Conservation (phyloP, 2,797 vertebrate genomes). For the Merluccius polli region DNA sequence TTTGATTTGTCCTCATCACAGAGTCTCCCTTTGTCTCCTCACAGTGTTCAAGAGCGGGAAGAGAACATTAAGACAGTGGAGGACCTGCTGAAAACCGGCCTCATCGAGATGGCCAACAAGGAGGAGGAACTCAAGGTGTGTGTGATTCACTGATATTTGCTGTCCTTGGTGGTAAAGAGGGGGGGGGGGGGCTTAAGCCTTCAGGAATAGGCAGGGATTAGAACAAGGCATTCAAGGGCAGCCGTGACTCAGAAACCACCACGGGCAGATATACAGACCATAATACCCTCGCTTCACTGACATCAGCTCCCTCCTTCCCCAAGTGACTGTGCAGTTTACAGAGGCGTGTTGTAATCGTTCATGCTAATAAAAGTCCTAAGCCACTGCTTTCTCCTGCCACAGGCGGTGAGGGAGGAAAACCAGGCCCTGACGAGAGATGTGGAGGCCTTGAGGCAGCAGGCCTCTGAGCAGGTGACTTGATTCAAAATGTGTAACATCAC, state of each 20-base stretch:
- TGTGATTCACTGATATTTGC: background rate
- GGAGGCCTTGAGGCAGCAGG: conserved; percentile 75
- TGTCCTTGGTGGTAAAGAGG: background rate
- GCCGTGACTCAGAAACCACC: background rate
- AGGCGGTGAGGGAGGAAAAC: conserved; percentile 80
- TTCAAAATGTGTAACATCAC: background rate
- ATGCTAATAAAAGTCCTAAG: conserved; percentile 10
- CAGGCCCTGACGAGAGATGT: conserved; percentile 77
- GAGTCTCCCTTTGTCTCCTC: conserved; percentile 3
- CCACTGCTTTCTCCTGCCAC: conserved; percentile 45
- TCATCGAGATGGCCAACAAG: conserved; percentile 95
- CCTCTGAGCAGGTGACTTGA: conserved; percentile 77
- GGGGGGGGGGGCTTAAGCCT: background rate
- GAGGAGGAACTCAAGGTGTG: conserved; percentile 87
- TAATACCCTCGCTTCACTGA: conserved; percentile 11
- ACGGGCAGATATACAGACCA: background rate
- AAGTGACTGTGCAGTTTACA: conserved; percentile 20
- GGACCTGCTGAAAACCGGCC: conserved; percentile 85
- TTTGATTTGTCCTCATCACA: background rate
- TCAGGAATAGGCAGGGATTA: background rate
- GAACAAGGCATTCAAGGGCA: background rate
- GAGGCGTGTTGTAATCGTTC: conserved; percentile 31
- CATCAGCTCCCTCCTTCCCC: conserved; percentile 10
- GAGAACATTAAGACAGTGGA: conserved; percentile 93
- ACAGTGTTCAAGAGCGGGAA: conserved; percentile 85